Conservation (phyloP, 2,797 vertebrate genomes). For the Cyprinella venusta region DNA sequence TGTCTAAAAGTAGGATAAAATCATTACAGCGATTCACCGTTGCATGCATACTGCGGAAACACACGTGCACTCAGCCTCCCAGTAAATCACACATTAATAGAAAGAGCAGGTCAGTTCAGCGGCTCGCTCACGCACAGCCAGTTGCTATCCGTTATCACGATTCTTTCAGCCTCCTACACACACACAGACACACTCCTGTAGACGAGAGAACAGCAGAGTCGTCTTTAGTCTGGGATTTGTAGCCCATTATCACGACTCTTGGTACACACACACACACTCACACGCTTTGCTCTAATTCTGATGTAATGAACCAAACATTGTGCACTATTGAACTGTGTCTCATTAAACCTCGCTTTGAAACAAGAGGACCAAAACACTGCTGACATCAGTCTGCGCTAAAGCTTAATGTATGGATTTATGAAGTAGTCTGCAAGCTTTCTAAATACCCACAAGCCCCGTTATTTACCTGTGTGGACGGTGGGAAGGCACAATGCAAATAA, state of each 20-base stretch:
- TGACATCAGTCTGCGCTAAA: not conserved
- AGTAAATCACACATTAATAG: conserved; percentile 43
- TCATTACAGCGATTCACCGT: conserved; percentile 51
- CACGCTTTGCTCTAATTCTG: conserved; percentile 38
- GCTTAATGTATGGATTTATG: conserved; percentile 30
- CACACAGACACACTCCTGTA: conserved; percentile 15
- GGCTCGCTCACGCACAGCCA: conserved; percentile 52
- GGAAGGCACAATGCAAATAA: not conserved
- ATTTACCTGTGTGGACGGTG: not conserved
- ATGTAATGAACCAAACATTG: conserved; percentile 35
- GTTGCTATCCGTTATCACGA: conserved; percentile 52
- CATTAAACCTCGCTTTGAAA: conserved; percentile 2
- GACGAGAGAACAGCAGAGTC: conserved; percentile 21
- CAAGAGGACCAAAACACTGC: conserved; percentile 2
- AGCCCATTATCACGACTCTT: conserved; percentile 51
- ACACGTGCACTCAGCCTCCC: conserved; percentile 53
- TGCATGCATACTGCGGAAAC: conserved; percentile 60
- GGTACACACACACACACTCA: conserved; percentile 33
- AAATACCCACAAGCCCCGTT: not conserved
- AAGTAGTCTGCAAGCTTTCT: conserved; percentile 7
- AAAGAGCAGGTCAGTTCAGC: conserved; percentile 36
- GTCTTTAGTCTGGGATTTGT: conserved; percentile 50
- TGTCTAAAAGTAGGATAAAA: conserved; percentile 20
- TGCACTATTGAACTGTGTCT: conserved; percentile 6
- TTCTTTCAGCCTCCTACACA: conserved; percentile 37